These are phyloP conservation scores for Mixornis gularis DNA, from an alignment of 2,113 vertebrate genomes.

Conservation along the genomic window DNA sequence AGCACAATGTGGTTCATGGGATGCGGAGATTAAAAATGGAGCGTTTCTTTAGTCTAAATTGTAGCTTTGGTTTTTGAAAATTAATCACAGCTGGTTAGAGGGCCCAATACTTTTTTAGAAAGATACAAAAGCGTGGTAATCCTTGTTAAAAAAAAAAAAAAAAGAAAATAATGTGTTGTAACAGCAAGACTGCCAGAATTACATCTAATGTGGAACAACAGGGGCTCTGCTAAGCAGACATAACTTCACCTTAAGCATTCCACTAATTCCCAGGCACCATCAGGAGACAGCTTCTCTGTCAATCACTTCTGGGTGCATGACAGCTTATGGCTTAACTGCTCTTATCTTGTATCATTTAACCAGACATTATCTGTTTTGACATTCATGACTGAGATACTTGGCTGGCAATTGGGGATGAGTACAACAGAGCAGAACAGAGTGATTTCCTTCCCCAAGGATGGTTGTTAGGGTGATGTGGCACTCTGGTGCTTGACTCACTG, in stretches of 20 bases:
- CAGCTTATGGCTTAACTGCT: slow-evolving; percentile 51
- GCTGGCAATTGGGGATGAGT: slow-evolving; percentile 13
- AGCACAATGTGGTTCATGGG: background rate
- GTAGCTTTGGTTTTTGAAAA: slow-evolving; percentile 43
- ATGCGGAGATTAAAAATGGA: background rate
- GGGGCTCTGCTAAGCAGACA: slow-evolving; percentile 32
- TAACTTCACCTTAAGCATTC: slow-evolving; percentile 45
- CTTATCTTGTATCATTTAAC: slow-evolving; percentile 33
- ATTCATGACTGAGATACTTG: slow-evolving; percentile 42
- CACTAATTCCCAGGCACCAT: slow-evolving; percentile 16
- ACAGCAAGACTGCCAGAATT: background rate
- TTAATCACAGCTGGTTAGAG: slow-evolving; percentile 36
- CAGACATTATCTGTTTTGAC: slow-evolving; percentile 54
- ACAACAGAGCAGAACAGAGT: slow-evolving; percentile 39
- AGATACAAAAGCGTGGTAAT: background rate
- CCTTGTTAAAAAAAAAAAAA: background rate
- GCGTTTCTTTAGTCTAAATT: background rate
- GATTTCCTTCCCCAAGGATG: slow-evolving; percentile 11
- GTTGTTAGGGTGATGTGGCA: background rate
- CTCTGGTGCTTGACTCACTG: background rate
- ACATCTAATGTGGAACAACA: background rate
- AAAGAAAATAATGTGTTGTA: background rate
- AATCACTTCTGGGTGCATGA: slow-evolving; percentile 30
- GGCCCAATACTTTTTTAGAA: background rate
- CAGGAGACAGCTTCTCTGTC: slow-evolving; percentile 29